phyloP scores from a whole-genome alignment of 2,797 vertebrate species.

The Bufotes viridis region DNA sequence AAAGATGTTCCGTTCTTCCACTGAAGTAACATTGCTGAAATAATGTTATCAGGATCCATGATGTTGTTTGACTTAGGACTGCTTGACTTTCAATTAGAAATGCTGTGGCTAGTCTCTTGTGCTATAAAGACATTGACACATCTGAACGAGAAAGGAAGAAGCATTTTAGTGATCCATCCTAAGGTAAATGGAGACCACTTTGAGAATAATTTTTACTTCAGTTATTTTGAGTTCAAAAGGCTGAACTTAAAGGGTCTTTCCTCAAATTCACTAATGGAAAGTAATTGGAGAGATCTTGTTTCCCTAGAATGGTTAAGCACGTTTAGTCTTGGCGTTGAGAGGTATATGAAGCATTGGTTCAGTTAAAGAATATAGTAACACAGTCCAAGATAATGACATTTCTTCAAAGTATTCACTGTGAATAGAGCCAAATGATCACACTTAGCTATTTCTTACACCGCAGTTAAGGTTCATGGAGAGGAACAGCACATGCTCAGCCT shows the following conservation, averaged over 20 bases:
- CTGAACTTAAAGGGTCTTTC: background rate
- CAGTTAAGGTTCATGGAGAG: too few relatives aligned
- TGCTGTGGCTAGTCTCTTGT: background rate
- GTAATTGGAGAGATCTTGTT: background rate
- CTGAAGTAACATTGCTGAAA: background rate
- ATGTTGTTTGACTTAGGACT: background rate
- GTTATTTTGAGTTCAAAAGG: background rate
- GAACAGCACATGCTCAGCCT: too few relatives aligned
- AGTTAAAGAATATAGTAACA: background rate
- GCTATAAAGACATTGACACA: conserved; percentile 10
- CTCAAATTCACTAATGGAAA: background rate
- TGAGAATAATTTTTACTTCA: background rate
- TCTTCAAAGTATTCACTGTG: background rate
- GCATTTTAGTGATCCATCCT: background rate
- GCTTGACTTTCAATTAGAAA: conserved; percentile 16
- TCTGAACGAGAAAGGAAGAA: background rate
- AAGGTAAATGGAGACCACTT: background rate
- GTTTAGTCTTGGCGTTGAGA: background rate
- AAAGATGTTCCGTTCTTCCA: background rate
- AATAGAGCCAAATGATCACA: too few relatives aligned
- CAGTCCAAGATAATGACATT: background rate
- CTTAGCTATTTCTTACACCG: background rate
- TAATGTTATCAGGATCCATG: background rate
- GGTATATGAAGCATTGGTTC: background rate
- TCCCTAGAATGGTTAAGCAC: background rate